A percentile compares a stretch with the other conserved stretches of the same genome.
Conservation (phyloP, 2,797 vertebrate species). For the Aquila chrysaetos region DNA sequence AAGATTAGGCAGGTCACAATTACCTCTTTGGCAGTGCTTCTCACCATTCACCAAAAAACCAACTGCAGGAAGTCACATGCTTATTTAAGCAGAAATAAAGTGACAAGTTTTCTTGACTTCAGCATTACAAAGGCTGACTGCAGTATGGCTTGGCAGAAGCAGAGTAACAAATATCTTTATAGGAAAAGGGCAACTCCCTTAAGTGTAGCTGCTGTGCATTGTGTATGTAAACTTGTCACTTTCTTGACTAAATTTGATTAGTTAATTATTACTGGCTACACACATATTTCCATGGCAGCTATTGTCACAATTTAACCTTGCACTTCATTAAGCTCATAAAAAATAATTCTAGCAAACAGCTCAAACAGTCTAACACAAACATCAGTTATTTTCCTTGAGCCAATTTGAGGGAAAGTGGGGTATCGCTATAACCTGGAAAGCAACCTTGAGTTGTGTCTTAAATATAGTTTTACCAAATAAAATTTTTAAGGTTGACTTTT, state of each 20-base stretch:
- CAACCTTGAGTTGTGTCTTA: neutral
- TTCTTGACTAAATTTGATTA: neutral
- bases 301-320: neutral
- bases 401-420: neutral
- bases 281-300: neutral
- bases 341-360: neutral
- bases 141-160: neutral
- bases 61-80: accelerated
- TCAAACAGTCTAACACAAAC: neutral
- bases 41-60: neutral
- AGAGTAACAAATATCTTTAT: neutral
- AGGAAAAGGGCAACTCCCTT: neutral
- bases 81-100: neutral
- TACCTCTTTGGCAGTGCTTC: neutral
- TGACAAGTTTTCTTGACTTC: neutral
- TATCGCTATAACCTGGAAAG: neutral
- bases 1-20: neutral
- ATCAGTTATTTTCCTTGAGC: neutral
- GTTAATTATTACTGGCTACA: neutral
- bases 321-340: neutral
- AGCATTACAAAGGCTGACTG: neutral
- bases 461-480: neutral
- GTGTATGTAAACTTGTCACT: neutral
- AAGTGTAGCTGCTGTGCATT: neutral
- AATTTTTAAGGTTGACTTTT: neutral